Evolutionary conservation across 2,888 invertebrate species (phyloP), one percentile per base, ranked within the genome.

Genomic region (Cosmia trapezina): DNA sequence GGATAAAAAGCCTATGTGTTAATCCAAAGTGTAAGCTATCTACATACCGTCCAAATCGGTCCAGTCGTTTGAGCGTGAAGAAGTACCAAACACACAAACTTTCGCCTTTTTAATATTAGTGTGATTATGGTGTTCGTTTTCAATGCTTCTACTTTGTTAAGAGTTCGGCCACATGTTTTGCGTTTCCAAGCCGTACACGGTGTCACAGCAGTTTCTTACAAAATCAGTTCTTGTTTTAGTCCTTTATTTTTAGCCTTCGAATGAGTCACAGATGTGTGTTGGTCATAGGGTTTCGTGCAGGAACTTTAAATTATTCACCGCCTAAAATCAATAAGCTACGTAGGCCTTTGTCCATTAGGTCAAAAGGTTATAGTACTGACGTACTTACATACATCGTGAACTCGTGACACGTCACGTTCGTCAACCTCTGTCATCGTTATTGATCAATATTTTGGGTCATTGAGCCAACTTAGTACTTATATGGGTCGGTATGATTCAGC

Each of bases 311-410:
- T 68, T 70, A 66, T 60, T 76, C 28, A 71, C 43, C 28, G 22
- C 22, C 33, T 56, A 61, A 70, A 76, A 76, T 79, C 70, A 56
- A 73, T 84, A 68, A 59, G 5, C 28, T 66, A 67, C 37, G 33
- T 54, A 67, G 60, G 62, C 53, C 28, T 67, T 57, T 56, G 45
- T n/a, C 14, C 12, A 68, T 65, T 70, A 65, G 70, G 78, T 70
- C 74, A 81, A 64, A 71, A 78, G 73, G 68, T 78, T 68, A n/a
- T n/a, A 69, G 49, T 51, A 65, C 66, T 80, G 14, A 43, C 1
- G 60, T 61, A 19, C 41, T 1, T 41, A 41, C 41, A 41, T 41
- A 41, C 28, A 28, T 22, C 14, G 47, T 57, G 28, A 28, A 28
- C 28, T 37, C 19, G 54, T 59, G 28, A 19, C 11, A 70, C 53